Percentiles rank a stretch among this genome's conserved stretches.
These are phyloP conservation scores for Terebella lapidaria DNA, from an alignment of 2,888 invertebrate genomes.

Conservation along the genomic window DNA sequence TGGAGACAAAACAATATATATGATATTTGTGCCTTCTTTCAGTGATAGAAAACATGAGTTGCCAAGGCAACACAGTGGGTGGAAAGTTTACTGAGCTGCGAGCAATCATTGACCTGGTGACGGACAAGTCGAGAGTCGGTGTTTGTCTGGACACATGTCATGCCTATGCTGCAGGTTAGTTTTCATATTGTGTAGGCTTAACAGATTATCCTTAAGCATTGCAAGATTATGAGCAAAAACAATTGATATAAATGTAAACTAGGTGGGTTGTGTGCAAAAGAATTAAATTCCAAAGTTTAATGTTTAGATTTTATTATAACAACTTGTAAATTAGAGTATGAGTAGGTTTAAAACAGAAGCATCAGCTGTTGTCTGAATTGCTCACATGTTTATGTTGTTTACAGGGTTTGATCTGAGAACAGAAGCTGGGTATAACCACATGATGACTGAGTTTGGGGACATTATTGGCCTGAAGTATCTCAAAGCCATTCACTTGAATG, in stretches of 20 bases:
- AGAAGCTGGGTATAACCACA: conserved; percentile 44
- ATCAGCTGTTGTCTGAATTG: too few relatives aligned
- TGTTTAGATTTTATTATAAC: too few relatives aligned
- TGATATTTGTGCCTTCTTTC: too few relatives aligned
- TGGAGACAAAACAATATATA: too few relatives aligned
- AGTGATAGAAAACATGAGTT: conserved; percentile 54
- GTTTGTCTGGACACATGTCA: conserved; percentile 56
- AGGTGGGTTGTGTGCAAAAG: too few relatives aligned
- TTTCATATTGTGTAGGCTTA: neutral
- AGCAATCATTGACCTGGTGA: conserved; percentile 46
- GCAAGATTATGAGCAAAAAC: too few relatives aligned
- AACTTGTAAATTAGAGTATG: too few relatives aligned
- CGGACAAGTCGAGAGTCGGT: conserved; percentile 51
- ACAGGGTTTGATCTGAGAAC: conserved; percentile 54
- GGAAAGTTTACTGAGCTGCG: conserved; percentile 52
- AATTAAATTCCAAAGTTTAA: too few relatives aligned
- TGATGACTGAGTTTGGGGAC: conserved; percentile 51
- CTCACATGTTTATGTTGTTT: too few relatives aligned
- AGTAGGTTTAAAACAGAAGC: too few relatives aligned
- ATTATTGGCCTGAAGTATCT: conserved; percentile 45
- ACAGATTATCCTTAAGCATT: neutral
- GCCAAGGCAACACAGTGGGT: conserved; percentile 52
- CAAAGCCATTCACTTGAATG: conserved; percentile 57
- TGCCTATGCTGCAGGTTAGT: conserved; percentile 54
- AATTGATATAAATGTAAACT: too few relatives aligned